Evolutionary conservation across 2,888 invertebrate genomes (phyloP), one percentile per base, ranked within the genome.

Genomic region (Hyalella azteca): DNA sequence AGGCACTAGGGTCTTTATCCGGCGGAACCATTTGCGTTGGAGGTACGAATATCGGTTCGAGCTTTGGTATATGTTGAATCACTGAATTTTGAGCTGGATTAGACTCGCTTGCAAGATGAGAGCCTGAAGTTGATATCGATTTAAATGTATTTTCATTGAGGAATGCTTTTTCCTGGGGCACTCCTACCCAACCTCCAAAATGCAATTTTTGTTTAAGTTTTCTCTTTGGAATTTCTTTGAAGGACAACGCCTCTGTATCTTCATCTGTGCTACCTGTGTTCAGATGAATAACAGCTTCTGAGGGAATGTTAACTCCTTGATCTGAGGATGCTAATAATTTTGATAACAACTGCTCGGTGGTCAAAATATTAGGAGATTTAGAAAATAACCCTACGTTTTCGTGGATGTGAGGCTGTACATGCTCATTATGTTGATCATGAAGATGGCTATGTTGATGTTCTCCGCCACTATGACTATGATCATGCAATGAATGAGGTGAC

Each of bases 131-230:
- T 5, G 66, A 36, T 9, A 45, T 11, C 11, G 11, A 11, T 45
- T 45, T 15, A 9, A 45, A 22, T 32, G 32, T 5, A 66, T 36
- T 36, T 32, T 3, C 66, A 45, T 45, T 15, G 45, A 45, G 11
- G 9, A 15, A 45, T 36, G 66, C 19, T 66, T 54, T 54, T 19
- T 73, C 73, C 39, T 75, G 41, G 0, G 41, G 75, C 15, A 75
- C 41, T 40, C 75, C 75, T 41, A 75, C 75, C 75, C 75, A 75
- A 22, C 75, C 75, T 36, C 75, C 75, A 75, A 75, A 75, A 22
- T 75, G 75, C 4, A 75, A 5, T 19, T 75, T 45, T 29, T 75
- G 75, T 39, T 41, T 45, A 40, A 75, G 26, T 11, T 75, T 26
- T 29, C 22, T 45, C 36, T 75, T 73, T 2, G 73, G 75, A 2